A percentile compares a stretch with the other conserved stretches of the same genome.
Conservation (phyloP, 2,888 invertebrate species). For the Epinotia nisella region DNA sequence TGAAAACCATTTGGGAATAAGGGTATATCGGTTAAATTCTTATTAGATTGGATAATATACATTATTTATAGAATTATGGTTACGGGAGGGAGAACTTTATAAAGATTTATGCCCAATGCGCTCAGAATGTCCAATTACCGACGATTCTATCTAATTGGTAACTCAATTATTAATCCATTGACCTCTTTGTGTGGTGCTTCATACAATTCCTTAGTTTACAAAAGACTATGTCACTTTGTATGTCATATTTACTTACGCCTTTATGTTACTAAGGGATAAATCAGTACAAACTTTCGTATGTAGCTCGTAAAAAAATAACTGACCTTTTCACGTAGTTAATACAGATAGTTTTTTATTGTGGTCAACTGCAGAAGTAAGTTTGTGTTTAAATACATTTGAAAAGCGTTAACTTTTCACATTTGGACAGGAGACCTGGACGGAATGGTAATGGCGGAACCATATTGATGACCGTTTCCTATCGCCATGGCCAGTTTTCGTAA, state of each 20-base stretch:
- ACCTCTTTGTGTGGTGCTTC: constrained; percentile 60
- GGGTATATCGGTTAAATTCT: neutral
- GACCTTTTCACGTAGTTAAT: neutral
- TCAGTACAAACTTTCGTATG: constrained; percentile 15
- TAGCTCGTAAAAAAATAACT: constrained; percentile 2
- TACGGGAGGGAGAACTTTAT: constrained; percentile 20
- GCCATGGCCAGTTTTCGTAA: constrained; percentile 56
- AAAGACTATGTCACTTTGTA: constrained; percentile 61
- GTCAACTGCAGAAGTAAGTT: constrained; percentile 16
- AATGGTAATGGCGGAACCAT: constrained; percentile 63
- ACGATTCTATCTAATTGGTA: constrained; percentile 51
- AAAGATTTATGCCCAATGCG: constrained; percentile 38
- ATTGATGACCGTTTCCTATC: constrained; percentile 58
- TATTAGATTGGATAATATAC: constrained; percentile 17
- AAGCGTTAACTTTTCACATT: constrained; percentile 42
- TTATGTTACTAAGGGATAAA: neutral
- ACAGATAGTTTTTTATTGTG: constrained; percentile 1
- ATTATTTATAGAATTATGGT: no score
- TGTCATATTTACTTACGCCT: constrained; percentile 46
- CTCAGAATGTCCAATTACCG: constrained; percentile 40
- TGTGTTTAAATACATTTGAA: constrained; percentile 38
- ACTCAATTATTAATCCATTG: constrained; percentile 73
- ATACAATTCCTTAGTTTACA: constrained; percentile 53
- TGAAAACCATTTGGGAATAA: neutral
- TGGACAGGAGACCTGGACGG: constrained; percentile 58